phyloP scores from a whole-genome alignment of 2,797 vertebrate species.

The Antennarius maculatus region DNA sequence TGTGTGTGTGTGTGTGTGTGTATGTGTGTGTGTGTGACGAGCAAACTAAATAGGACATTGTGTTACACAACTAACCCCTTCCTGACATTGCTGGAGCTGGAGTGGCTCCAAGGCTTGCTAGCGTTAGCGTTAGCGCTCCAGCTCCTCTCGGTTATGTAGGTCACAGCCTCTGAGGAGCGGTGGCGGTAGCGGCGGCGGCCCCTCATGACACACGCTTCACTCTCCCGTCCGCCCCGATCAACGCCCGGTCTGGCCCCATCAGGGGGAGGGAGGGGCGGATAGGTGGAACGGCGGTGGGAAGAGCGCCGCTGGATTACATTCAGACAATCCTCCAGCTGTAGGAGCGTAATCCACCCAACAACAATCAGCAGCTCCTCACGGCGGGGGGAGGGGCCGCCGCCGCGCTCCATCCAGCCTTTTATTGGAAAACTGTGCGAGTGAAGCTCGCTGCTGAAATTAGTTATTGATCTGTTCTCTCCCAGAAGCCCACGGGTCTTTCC shows the following conservation, averaged over 20 bases:
- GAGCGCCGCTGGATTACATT: conserved; percentile 62
- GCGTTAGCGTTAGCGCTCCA: conserved; percentile 66
- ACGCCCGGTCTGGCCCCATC: conserved; percentile 65
- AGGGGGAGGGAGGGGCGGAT: conserved; percentile 35
- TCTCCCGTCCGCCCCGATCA: conserved; percentile 80
- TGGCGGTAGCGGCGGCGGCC: conserved; percentile 67
- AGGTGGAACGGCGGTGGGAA: conserved; percentile 51
- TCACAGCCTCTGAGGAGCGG: conserved; percentile 80
- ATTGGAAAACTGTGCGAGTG: conserved; percentile 82
- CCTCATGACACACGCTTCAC: conserved; percentile 79
- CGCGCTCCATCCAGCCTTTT: conserved; percentile 79
- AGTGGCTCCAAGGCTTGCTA: conserved; percentile 76
- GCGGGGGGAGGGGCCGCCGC: conserved; percentile 71
- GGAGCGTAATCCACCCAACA: conserved; percentile 62
- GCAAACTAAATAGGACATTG: conserved; percentile 80
- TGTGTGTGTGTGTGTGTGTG: no score
- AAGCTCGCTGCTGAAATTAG: conserved; percentile 83
- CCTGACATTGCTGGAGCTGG: conserved; percentile 80
- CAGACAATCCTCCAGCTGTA: conserved; percentile 53
- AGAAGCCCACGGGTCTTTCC: conserved; percentile 79
- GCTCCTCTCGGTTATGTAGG: conserved; percentile 83
- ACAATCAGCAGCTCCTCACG: conserved; percentile 56
- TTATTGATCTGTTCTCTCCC: conserved; percentile 83
- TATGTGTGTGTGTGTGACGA: conserved; percentile 52
- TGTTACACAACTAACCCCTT: conserved; percentile 81